Evolutionary conservation across 2,797 vertebrate species (phyloP), one percentile per base, ranked within the genome.

Genomic region (Mionectes olivaceus): DNA sequence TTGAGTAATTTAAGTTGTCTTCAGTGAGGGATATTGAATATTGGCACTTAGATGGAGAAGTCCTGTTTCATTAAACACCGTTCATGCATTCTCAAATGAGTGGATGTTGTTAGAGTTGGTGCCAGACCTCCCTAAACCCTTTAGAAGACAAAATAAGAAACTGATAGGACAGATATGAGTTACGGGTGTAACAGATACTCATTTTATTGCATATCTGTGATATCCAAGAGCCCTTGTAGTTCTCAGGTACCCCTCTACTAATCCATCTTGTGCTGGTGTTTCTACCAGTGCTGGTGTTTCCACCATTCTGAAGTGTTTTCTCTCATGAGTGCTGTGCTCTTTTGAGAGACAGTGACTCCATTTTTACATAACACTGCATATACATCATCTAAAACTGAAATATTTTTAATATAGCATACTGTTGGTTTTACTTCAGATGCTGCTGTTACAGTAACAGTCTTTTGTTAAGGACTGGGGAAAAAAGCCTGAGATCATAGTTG

Each of bases 61-160:
- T 27, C 14, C 37, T 21, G 1, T 87, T 80, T 60, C 23, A 37
- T 39, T 44, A 65, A 30, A 8, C 6, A 11, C 28, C 0, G 0
- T 37, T 53, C 9, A 6, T 68, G 15, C 7, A 1, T 74, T 81
- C 90, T 87, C 74, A 96, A 43, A 57, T 95, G 97, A 23, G 88
- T 91, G 81, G 97, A 95, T 33, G 83, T 82, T 39, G 87, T 92
- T 43, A 97, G 83, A 73, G 94, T 83, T 84, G 97, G 67, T 87
- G 95, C 82, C 74, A 95, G 95, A 95, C 97, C 35, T 97, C 97
- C 97, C 98, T 98, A 61, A 98, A 96, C 44, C 97, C 96, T 6
- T 96, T 94, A 32, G 97, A 98, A 85, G 97, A 96, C 83, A 98
- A 90, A 93, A 98, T 93, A 71, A 98, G 95, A 77, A 98, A 96